phyloP scores from a whole-genome alignment of 1,140 invertebrate species.

The Megalonaias nervosa region DNA sequence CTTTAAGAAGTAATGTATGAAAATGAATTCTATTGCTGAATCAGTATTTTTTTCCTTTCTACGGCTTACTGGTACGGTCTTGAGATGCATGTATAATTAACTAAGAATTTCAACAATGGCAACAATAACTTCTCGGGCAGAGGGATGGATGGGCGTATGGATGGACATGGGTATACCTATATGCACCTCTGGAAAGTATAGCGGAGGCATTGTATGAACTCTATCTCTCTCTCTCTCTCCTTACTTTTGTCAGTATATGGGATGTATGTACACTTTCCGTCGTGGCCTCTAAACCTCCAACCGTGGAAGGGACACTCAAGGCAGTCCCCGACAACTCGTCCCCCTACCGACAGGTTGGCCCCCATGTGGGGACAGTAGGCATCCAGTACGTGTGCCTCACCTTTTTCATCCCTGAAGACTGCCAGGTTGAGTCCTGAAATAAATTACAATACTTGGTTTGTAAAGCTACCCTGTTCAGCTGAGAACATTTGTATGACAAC shows the following conservation, averaged over 20 bases:
- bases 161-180: too few relatives aligned
- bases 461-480: neutral
- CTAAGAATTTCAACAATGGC: too few relatives aligned
- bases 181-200: too few relatives aligned
- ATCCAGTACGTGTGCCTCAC: constrained; percentile 81
- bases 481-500: too few relatives aligned
- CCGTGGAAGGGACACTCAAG: constrained; percentile 92
- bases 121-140: too few relatives aligned
- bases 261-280: constrained; percentile 81
- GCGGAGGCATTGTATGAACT: too few relatives aligned
- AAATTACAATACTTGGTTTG: neutral
- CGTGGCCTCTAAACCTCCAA: constrained; percentile 83
- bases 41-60: too few relatives aligned
- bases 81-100: too few relatives aligned
- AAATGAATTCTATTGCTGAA: too few relatives aligned
- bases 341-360: constrained; percentile 86
- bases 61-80: too few relatives aligned
- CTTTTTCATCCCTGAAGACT: constrained; percentile 78
- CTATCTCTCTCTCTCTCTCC: constrained; percentile 14
- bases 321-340: constrained; percentile 79
- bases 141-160: too few relatives aligned
- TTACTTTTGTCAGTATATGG: constrained; percentile 78
- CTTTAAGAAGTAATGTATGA: too few relatives aligned
- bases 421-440: constrained; percentile 82
- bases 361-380: constrained; percentile 93